phyloP scores from a whole-genome alignment of 2,888 invertebrate genomes.

The Laspeyria flexula region DNA sequence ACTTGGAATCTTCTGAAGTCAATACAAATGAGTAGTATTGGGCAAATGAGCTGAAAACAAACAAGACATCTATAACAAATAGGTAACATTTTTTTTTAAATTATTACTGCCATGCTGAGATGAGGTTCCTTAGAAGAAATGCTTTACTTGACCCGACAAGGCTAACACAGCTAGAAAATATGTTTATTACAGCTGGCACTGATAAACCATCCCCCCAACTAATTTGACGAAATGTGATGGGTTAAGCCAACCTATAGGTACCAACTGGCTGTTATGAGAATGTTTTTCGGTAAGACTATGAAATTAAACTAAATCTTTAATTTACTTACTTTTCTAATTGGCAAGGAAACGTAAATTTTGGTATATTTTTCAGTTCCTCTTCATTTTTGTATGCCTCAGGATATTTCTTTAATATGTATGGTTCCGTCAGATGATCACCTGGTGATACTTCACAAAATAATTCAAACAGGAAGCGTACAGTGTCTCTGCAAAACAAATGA shows the following conservation, averaged over 20 bases:
- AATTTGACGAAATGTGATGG: too few species aligned
- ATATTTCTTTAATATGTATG: constrained; percentile 93
- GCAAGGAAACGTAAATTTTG: constrained; percentile 95
- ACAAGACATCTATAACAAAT: constrained; percentile 26
- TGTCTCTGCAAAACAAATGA: constrained; percentile 87
- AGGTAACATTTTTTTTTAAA: too few species aligned
- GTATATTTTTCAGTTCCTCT: constrained; percentile 94
- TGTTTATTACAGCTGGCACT: too few species aligned
- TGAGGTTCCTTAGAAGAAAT: too few species aligned
- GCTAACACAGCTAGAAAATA: too few species aligned
- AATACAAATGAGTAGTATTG: constrained; percentile 99
- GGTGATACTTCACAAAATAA: constrained; percentile 93
- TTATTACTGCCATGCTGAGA: too few species aligned
- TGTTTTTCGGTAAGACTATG: too few species aligned
- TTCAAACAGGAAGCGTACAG: constrained; percentile 92
- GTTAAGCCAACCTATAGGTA: too few species aligned
- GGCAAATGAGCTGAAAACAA: constrained; percentile 90
- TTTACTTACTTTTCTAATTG: constrained; percentile 74
- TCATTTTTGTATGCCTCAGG: constrained; percentile 94
- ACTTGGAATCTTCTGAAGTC: constrained; percentile 97
- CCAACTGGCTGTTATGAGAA: too few species aligned
- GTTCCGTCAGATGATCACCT: constrained; percentile 83
- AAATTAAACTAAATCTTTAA: too few species aligned
- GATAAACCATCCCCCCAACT: too few species aligned
- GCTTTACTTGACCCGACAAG: too few species aligned